Conservation (phyloP, 1,140 invertebrate species). For the Hormaphis cornu region DNA sequence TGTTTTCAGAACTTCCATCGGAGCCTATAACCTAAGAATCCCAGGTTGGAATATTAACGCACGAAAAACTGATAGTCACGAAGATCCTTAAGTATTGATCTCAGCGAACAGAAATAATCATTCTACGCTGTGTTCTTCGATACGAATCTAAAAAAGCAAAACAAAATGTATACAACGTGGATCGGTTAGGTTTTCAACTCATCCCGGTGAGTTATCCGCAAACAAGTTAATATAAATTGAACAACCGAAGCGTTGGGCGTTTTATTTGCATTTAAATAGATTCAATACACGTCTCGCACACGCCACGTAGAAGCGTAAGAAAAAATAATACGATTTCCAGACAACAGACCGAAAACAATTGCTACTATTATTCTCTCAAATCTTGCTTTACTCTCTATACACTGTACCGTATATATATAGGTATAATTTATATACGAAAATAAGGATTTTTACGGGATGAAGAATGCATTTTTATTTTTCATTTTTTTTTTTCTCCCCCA, state of each 20-base stretch:
- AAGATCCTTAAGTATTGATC: no score
- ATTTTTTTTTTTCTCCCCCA: neutral
- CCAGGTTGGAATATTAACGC: no score
- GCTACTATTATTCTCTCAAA: neutral
- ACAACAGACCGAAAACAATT: conserved; percentile 11
- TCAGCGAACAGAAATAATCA: no score
- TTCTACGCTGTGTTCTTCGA: no score
- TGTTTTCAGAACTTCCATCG: no score
- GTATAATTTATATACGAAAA: neutral
- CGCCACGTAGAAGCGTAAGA: neutral
- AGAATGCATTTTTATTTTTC: neutral
- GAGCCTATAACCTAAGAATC: no score
- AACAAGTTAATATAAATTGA: conserved; percentile 18
- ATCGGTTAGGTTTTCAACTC: no score
- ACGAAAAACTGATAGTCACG: no score
- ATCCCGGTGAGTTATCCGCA: no score
- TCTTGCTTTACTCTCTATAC: neutral
- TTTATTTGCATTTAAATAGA: conserved; percentile 25
- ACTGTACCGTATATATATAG: no score
- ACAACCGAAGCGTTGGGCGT: neutral
- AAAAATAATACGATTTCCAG: neutral
- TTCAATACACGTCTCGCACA: neutral
- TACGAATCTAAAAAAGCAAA: no score
- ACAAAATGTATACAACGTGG: no score
- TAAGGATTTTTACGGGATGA: neutral